Conservation (phyloP, 2,797 vertebrate genomes). For the Diplodus sargus region DNA sequence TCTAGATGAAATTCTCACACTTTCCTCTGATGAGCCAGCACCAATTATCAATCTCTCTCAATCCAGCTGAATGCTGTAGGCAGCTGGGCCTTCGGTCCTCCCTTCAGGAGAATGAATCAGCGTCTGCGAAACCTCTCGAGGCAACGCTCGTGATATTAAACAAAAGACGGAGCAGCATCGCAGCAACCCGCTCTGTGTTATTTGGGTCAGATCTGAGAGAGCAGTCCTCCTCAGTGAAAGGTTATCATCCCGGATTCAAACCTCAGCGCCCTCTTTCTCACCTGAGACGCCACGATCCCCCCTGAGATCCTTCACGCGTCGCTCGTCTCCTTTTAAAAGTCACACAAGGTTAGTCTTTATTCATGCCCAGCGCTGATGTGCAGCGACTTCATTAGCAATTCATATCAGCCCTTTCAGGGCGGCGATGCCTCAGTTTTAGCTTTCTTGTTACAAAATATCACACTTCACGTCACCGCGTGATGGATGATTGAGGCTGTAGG, state of each 20-base stretch:
- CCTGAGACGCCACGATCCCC: not conserved
- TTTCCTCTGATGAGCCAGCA: not conserved
- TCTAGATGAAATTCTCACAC: not conserved
- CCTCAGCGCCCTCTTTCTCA: not conserved
- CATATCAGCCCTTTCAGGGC: conserved; percentile 38
- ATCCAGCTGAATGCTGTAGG: conserved; percentile 1
- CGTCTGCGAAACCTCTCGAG: conserved; percentile 6
- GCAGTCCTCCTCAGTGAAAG: conserved; percentile 13
- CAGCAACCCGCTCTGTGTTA: conserved; percentile 6
- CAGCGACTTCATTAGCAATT: conserved; percentile 49
- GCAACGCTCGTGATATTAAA: not conserved
- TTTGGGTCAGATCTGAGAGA: conserved; percentile 5
- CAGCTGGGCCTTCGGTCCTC: not conserved
- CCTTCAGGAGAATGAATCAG: conserved; percentile 27
- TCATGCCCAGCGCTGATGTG: conserved; percentile 27
- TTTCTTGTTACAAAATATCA: conserved; percentile 27
- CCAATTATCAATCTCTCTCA: not conserved
- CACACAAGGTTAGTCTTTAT: conserved; percentile 54
- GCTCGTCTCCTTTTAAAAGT: conserved; percentile 47
- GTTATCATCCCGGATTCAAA: conserved; percentile 13
- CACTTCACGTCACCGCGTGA: not conserved
- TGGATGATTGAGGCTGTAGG: not conserved
- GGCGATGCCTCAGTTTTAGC: not conserved
- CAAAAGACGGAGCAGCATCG: conserved; percentile 5
- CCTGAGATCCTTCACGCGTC: conserved; percentile 23